Evolutionary conservation across 2,888 invertebrate genomes (phyloP), one percentile per base, ranked within the genome.

Genomic region (Drosophila tripunctata): DNA sequence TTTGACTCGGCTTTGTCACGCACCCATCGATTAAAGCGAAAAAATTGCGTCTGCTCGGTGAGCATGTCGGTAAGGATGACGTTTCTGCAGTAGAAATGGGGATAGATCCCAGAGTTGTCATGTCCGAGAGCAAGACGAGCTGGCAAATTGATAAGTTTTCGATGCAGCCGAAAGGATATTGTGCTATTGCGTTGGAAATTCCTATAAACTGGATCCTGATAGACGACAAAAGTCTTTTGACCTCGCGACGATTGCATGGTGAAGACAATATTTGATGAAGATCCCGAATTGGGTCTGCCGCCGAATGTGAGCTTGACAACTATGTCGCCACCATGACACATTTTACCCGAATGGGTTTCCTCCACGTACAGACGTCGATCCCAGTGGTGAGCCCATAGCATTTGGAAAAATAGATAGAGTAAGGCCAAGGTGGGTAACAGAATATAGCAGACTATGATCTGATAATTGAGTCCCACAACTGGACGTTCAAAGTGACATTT

Each of bases 401-500:
- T 43, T 3, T 56, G 5, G 10, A 10, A 7, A 14, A 60, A 54
- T 5, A 73, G 8, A 27, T 36, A 56, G 0, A 8, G 1, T 4
- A 48, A 24, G 2, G 43, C 35, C 1, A 15, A 1, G 2, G 35
- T 17, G 0, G 47, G 45, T 5, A 63, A 22, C 0, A 63, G 10
- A 8, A 56, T 10, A 10, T 55, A 70, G 5, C 62, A 56, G 8
- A 48, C 5, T 1, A 73, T 33, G 27, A 69, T 55, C 5, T 56
- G 17, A 7, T 63, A 50, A 36, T 74, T 74, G 0, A 17, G 14
- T 4, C 14, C 48, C 0, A 70, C 52, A 4, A 56, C 31, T 10
- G 75, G 74, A 0, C 45, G 60, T 21, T 70, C 74, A 15, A 74
- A 22, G 21, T 75, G 74, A 5, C 75, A 75, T 41, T 67, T 75